A percentile compares a stretch with the other conserved stretches of the same genome.
phyloP scores from a whole-genome alignment of 2,797 vertebrate genomes.

The Chloroceryle inda region DNA sequence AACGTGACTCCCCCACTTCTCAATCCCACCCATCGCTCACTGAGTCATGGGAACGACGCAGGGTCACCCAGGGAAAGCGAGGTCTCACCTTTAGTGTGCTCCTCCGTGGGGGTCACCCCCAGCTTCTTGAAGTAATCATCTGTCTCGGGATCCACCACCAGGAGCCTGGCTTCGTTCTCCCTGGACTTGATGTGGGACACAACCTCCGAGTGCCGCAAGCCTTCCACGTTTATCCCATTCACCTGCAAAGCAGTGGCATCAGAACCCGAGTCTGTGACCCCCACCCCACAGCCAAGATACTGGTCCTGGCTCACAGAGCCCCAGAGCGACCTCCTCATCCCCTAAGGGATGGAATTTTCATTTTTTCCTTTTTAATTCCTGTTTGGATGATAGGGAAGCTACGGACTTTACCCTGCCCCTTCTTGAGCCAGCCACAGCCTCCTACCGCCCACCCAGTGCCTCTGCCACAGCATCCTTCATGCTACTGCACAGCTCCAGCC shows the following conservation, averaged over 20 bases:
- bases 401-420: not conserved
- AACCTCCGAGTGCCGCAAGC: constrained; percentile 91
- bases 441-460: not conserved
- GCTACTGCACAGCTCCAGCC: rapidly evolving
- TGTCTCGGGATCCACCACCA: constrained; percentile 91
- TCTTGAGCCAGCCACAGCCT: not conserved
- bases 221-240: constrained; percentile 88
- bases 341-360: not conserved
- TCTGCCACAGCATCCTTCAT: not conserved
- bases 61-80: not conserved
- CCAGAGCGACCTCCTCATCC: not conserved
- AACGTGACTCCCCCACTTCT: not conserved
- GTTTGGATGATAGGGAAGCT: rapidly evolving
- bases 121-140: constrained; percentile 91
- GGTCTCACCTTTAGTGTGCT: constrained; percentile 86
- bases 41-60: rapidly evolving
- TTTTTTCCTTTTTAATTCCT: not conserved
- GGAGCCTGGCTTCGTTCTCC: constrained; percentile 85
- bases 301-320: not conserved
- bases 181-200: constrained; percentile 87
- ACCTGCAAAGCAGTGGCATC: constrained; percentile 80
- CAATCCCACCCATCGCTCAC: not conserved
- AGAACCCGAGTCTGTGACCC: not conserved
- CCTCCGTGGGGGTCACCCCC: constrained; percentile 84
- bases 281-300: not conserved